Conservation (phyloP, 2,113 vertebrate genomes). For the Trochalopteron elliotii region DNA sequence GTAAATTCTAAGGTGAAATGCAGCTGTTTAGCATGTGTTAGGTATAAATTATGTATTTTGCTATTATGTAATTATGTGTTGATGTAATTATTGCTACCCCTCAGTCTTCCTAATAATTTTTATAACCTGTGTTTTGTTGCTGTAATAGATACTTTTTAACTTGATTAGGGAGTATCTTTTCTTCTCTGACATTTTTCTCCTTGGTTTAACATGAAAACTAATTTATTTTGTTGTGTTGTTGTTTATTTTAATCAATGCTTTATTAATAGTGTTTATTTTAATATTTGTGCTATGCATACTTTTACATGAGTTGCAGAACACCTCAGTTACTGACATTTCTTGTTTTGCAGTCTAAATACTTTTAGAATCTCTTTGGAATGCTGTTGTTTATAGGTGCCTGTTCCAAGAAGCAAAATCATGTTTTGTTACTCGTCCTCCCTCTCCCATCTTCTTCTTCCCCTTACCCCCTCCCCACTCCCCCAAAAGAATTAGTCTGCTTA, state of each 20-base stretch:
- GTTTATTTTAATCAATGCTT: not conserved
- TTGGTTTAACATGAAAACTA: not conserved
- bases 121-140: not conserved
- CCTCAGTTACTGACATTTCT: not conserved
- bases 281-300: not conserved
- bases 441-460: not conserved
- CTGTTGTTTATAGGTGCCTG: not conserved
- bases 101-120: not conserved
- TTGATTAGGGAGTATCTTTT: not conserved
- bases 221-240: not conserved
- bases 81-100: not conserved
- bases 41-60: not conserved
- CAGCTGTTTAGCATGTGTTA: not conserved
- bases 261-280: not conserved
- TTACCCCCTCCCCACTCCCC: no score
- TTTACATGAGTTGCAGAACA: not conserved
- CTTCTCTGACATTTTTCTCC: not conserved
- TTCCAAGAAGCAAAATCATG: not conserved
- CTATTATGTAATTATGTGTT: not conserved
- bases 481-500: not conserved
- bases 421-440: not conserved
- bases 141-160: not conserved
- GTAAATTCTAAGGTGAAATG: slow-evolving; percentile 70
- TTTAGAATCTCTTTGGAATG: not conserved
- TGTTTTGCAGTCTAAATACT: not conserved